Base-by-base conservation (phyloP, 2,113 vertebrate genomes). In the Engystomops pustulosus region DNA sequence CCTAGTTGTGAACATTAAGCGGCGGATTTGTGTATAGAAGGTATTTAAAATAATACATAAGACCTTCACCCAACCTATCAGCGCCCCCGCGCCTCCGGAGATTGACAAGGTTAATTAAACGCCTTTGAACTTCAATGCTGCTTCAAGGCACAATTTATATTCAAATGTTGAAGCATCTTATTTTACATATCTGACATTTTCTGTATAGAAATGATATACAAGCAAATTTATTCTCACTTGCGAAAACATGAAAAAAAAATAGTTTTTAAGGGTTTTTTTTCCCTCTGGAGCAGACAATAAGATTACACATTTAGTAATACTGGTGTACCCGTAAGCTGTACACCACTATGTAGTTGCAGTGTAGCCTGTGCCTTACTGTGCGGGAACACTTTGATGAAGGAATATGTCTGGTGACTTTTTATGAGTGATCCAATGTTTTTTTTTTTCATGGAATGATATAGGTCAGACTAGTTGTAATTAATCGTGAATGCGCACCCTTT, bases 71-170 rank as follows among this genome's bases (percentile, higher is more conserved):
- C 15, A 49, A 53, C 45, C 30, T 71, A 47, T 53, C 44, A 81
- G 2, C 68, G 6, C 36, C 25, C 34, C 55, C 20, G 20, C 67
- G 49, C 34, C 80, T 72, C 23, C 27, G 67, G 49, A 72, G 80
- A 82, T 30, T 82, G 80, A 82, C 69, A 58, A 60, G 80, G 80
- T 82, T 82, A 82, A 82, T 82, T 82, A 82, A 72, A 82, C n/a
- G 25, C 32, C 47, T 72, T 41, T 60, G 69, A 82, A 71, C 69
- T 72, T 82, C 44, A 44, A 20, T 71, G 53, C 45, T 41, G 80
- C 80, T 82, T 8, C 27, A 5, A 60, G 68, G 80, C 68, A 45
- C 51, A 30, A 71, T 82, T 60, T 58, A 58, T 41, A 74, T 74
- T 60, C 80, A 11, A 18, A 72, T 55, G 55, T 3, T 30, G n/a